Evolutionary conservation across 1,140 invertebrate genomes (phyloP).

Genomic region (Lepidurus couesii): DNA sequence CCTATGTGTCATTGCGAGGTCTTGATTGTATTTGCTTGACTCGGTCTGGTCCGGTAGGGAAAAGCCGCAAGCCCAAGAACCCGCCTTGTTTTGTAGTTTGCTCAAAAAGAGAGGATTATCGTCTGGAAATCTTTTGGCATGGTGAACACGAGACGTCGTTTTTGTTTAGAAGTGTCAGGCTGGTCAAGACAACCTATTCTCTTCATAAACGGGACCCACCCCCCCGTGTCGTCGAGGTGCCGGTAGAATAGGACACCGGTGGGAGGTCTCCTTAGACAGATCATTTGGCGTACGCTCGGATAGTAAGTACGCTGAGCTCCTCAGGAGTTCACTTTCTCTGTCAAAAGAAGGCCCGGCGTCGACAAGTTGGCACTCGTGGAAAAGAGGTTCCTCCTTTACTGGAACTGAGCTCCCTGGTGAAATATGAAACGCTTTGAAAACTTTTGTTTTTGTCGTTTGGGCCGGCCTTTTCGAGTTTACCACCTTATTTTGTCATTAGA

Average conservation of each 20-base stretch:
- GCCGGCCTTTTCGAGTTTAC: not conserved
- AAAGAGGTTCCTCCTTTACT: not conserved
- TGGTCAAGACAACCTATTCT: constrained; percentile 19
- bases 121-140: not conserved
- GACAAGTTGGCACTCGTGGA: constrained; percentile 1
- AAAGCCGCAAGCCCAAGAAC: not conserved
- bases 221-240: not conserved
- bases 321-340: not conserved
- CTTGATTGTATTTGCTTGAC: not conserved
- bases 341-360: not conserved
- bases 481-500: not conserved
- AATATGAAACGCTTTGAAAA: not conserved
- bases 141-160: not conserved
- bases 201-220: not conserved
- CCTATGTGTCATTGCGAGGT: not conserved
- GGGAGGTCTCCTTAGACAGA: constrained; percentile 14
- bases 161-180: constrained; percentile 1
- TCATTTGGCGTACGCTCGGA: not conserved
- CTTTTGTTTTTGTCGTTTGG: not conserved
- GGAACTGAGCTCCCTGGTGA: not conserved
- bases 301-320: constrained; percentile 15
- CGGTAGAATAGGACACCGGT: constrained; percentile 13
- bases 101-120: not conserved
- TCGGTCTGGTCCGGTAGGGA: too few relatives aligned
- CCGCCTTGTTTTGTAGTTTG: not conserved